Conservation (phyloP, 2,888 invertebrate genomes). For the Clusia tigrina region DNA sequence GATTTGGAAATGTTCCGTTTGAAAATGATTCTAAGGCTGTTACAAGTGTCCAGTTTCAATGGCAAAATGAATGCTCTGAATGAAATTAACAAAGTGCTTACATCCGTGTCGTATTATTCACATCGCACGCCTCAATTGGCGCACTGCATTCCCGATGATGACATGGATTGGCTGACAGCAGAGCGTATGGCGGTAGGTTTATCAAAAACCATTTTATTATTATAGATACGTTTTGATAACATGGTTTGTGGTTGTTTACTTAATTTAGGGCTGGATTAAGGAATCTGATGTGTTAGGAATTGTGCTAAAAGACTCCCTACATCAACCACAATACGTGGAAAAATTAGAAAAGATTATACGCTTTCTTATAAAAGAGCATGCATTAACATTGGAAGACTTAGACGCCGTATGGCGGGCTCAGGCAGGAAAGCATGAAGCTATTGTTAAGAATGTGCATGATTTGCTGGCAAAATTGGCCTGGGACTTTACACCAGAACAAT, state of each 20-base stretch:
- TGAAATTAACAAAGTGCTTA: slow-evolving; percentile 96
- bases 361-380: slow-evolving; percentile 94
- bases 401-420: slow-evolving; percentile 98
- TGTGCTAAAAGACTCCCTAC: slow-evolving; percentile 92
- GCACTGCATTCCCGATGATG: slow-evolving; percentile 76
- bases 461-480: slow-evolving; percentile 94
- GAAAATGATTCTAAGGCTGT: slow-evolving; percentile 91
- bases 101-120: slow-evolving; percentile 88
- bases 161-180: slow-evolving; percentile 92
- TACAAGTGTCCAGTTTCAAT: slow-evolving; percentile 97
- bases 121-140: slow-evolving; percentile 72
- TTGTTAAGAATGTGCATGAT: slow-evolving; percentile 97
- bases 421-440: slow-evolving; percentile 97
- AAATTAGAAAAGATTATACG: slow-evolving; percentile 96
- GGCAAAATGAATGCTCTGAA: slow-evolving; percentile 99
- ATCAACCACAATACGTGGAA: slow-evolving; percentile 98
- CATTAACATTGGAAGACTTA: slow-evolving; percentile 87
- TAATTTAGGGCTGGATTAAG: slow-evolving; percentile 86
- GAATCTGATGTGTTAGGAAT: slow-evolving; percentile 95
- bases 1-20: slow-evolving; percentile 92
- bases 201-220: background rate
- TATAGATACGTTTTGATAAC: slow-evolving; percentile 6
- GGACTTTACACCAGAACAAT: slow-evolving; percentile 97
- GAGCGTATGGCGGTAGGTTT: slow-evolving; percentile 90
- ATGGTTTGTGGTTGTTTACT: background rate